Evolutionary conservation across 2,888 invertebrate genomes (phyloP), one percentile per base, ranked within the genome.

Genomic region (Caradrina clavipalpis): DNA sequence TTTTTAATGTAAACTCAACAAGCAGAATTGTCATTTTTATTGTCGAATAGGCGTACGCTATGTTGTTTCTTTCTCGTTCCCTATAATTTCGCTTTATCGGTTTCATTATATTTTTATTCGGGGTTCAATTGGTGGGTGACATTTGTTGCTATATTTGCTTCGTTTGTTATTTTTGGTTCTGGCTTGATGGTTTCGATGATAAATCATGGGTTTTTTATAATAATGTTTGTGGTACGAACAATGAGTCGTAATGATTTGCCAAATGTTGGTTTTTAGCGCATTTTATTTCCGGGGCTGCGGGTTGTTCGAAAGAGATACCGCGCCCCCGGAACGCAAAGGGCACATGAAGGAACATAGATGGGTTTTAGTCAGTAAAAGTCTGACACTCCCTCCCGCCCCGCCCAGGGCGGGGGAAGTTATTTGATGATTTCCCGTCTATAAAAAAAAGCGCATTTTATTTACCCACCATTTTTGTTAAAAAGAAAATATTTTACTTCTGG

Each of bases 1-100:
- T 93, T 81, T 93, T 92, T 89, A 93, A 93, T 92, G 92, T 89
- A 90, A 91, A 91, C 89, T 92, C 91, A 89, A 92, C 92, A 91
- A 90, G 89, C 89, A 87, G 89, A 91, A 93, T 91, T 92, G 92
- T 85, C 90, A 88, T 88, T 93, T 91, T 91, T 91, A 92, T 92
- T 92, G 88, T 88, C 83, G 88, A 88, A 92, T 91, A 90, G 93
- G 91, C 91, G 89, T 89, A 89, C 83, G 84, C 87, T 83, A 83
- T 85, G 86, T 87, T 83, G 82, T 86, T 90, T 45, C 45, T 15
- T 91, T 92, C 90, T 87, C 85, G 87, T 85, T 90, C 82, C 88
- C 89, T 88, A 88, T 91, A 91, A 88, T 90, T 92, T 88, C 77
- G 81, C 84, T 91, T 92, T 93, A 94, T 94, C 90, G 91, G 87